These are phyloP conservation scores for Lerista edwardsae DNA, from an alignment of 2,797 vertebrate genomes.

Conservation along the genomic window DNA sequence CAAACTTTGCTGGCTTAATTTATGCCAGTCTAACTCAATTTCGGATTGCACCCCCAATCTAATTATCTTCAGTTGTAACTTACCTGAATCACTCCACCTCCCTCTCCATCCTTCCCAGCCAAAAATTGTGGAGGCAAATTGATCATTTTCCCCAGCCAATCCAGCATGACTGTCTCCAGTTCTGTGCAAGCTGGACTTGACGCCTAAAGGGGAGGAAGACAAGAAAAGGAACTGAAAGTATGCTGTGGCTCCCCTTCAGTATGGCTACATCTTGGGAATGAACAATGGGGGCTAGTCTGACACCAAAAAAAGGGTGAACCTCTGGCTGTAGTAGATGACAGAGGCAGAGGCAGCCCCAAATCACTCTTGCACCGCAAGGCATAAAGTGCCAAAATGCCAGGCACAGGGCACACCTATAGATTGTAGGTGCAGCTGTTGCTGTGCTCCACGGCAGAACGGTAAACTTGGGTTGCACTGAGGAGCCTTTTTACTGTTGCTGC, in stretches of 20 bases:
- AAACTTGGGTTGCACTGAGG: no score
- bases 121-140: slow-evolving; percentile 89
- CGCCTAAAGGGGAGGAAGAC: slow-evolving; percentile 76
- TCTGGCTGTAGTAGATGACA: neutral
- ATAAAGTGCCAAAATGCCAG: no score
- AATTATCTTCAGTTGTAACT: slow-evolving; percentile 7
- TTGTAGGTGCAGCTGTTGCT: no score
- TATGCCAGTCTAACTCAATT: no score
- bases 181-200: slow-evolving; percentile 96
- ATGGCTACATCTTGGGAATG: neutral
- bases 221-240: neutral
- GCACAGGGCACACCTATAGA: no score
- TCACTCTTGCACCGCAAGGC: no score
- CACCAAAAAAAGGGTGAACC: neutral
- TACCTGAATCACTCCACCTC: slow-evolving; percentile 97
- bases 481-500: no score
- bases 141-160: slow-evolving; percentile 96
- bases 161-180: slow-evolving; percentile 94
- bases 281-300: no score
- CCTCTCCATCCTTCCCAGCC: slow-evolving; percentile 82
- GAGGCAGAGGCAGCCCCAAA: no score
- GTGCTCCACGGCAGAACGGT: no score
- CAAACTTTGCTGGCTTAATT: no score
- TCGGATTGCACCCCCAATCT: no score
- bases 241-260: neutral